Base-by-base conservation (phyloP, 2,888 invertebrate species). In the Drosophila neutralis region DNA sequence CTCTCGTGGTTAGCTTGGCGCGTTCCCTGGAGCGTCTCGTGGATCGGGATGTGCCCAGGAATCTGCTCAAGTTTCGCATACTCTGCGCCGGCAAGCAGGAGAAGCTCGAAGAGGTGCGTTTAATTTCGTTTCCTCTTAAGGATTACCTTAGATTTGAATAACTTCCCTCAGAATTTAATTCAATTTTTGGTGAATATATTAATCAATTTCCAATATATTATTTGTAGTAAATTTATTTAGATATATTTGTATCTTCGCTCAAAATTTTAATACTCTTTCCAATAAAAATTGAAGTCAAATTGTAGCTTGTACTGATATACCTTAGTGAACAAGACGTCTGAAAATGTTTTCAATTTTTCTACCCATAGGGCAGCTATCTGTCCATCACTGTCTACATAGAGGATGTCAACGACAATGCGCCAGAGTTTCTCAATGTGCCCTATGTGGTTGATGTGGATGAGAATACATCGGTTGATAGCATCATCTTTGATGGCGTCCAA, bases 371-470 rank as follows among this genome's bases (percentile, higher is more conserved):
- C 89, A 96, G 97, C 58, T 97, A 96, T 82, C 94, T 97, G 29
- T 96, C 97, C 2, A 96, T 97, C 76, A 97, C 97, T 6, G 97
- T 97, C 7, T 97, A 97, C 92, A 96, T 98, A 8, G 97, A 97
- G 92, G 97, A 98, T 91, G 94, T 97, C 49, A 98, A 98, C 90
- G 97, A 97, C 93, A 97, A 97, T 92, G 94, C 95, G 1, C 97
- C 97, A 0, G 94, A 95, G 89, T 97, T 97, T 92, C 92, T 95
- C 54, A 96, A 96, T 73, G 95, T 96, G 0, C 97, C 97, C 1
- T 98, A 98, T 91, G 94, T 95, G 59, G 94, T 97, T 10, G 95
- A 95, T 49, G 96, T 98, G 24, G 97, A 97, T 82, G 97, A 97
- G 92, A 94, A 97, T 27, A 97, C 97, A 6, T 96, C 97, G 45